Evolutionary conservation across 2,797 vertebrate species (phyloP), one percentile per base, ranked within the genome.

Genomic region (Peromyscus nudipes): DNA sequence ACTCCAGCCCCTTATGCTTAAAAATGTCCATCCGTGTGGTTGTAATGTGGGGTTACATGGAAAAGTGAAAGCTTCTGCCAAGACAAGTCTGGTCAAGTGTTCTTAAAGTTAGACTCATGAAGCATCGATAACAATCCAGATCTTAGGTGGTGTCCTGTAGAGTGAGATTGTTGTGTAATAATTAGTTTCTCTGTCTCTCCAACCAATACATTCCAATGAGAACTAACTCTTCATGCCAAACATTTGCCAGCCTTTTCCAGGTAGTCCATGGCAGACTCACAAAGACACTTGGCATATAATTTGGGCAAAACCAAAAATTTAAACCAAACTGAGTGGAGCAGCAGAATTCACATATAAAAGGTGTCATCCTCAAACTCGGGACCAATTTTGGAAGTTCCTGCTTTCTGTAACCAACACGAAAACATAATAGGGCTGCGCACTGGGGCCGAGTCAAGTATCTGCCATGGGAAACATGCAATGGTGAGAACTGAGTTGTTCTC

Each of bases 111-210:
- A 40, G 29, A 92, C 8, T 37, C 37, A 3, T 21, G 6, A 77
- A 77, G 94, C 89, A 64, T 37, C 71, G 46, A 65, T 43, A 82
- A 71, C 5, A 90, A 67, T 67, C 31, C 67, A 6, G 64, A 31
- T 64, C 2, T 71, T 29, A 37, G 37, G 29, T 65, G 85, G 21
- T 37, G 65, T 65, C 23, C 73, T n/a, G 11, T n/a, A 3, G n/a
- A 37, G 84, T 37, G 86, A 76, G 52, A 67, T 84, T 97, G 52
- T 96, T 91, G 8, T 46, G 65, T 64, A 76, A 85, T 43, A 21
- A 40, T 57, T 95, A 81, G 43, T 43, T 12, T 8, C 12, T 31
- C 27, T 73, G 34, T 2, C 16, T 80, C 43, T 60, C 29, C 9
- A 83, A 43, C 27, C 7, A 76, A 10, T 34, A 12, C 16, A 67